Evolutionary conservation across 2,113 vertebrate species (phyloP), one percentile per base, ranked within the genome.

Genomic region (Sinocyclocheilus anophthalmus): DNA sequence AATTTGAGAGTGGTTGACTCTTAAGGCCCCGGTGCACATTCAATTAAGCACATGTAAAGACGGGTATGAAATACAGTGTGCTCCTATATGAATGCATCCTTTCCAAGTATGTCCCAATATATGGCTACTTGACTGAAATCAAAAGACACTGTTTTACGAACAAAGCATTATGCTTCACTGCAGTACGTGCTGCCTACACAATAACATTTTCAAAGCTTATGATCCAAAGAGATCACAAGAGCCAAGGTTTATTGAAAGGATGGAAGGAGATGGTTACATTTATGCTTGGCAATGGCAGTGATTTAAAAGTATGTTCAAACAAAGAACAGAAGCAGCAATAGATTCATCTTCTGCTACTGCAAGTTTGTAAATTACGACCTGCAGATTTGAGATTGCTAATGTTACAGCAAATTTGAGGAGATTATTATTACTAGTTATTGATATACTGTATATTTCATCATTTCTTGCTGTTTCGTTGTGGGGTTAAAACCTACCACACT

Each of bases 231-330:
- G 1, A 33, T 79, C 53, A 16, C 8, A 2, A 33, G 8, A 39
- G 77, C 30, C 53, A 50, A 50, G 73, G 42, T 48, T 24, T 48
- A 1, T 48, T 24, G 11, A 4, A 48, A 78, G 14, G n/a, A 92
- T 88, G 84, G 88, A 65, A 92, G 90, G 92, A 94, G 92, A 93
- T 92, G 92, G 93, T 84, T 24, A 76, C 22, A 89, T 81, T 55
- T 78, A 81, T 90, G 55, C 91, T 92, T 20, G 85, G 91, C 91
- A 93, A 90, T 90, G 84, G 72, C 55, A 22, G 69, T 91, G 92
- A 92, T 93, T 90, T 87, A 69, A 39, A 76, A 63, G 88, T 50
- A 1, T 12, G 48, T 24, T 24, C 24, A 9, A 55, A 77, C n/a
- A 53, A 26, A 55, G 1, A 53, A 9, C 18, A 37, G 16, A 70